Evolutionary conservation across 1,140 invertebrate genomes (phyloP), one percentile per base, ranked within the genome.

Genomic region (Drosophila orena): DNA sequence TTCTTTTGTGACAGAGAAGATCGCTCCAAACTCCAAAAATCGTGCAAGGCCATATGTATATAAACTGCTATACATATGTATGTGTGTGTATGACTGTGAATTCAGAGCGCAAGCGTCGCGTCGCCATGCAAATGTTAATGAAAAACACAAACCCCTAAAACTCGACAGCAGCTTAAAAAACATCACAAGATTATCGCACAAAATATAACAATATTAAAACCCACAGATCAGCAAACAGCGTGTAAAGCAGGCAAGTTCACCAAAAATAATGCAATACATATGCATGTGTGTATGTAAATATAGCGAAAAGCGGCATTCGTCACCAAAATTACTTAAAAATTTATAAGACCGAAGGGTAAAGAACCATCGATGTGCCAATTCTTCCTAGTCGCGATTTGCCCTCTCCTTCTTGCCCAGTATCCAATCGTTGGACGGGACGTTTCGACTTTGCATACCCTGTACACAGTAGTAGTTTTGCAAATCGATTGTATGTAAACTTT

Each of bases 311-410:
- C 62, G 24, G 40, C 43, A 34, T 34, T 24, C 37, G 56, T 55
- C 50, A 50, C 43, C 38, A 74, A 74, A 74, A 30, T 50, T 56
- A 74, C 52, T 75, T 74, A 40, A 64, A 56, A 74, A 60, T 52
- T 75, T 70, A 75, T 75, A 75, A 75, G 71, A 34, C 43, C 37
- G 66, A 74, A 74, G 72, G 71, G 72, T 75, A 75, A 75, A 75
- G 65, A 75, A 74, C 73, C 52, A 35, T 64, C 35, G 37, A 50
- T 50, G 46, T 40, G 72, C 69, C 49, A 75, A 75, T 59, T 74
- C 71, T 74, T 73, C 64, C 69, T 74, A 69, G 64, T 73, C 56
- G 14, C 43, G 22, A 35, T 38, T 24, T 22, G 12, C 34, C 34
- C 2, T 47, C 57, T 65, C 62, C 3, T 30, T 65, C 62, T 65